These are phyloP conservation scores for Troglohyphantes excavatus DNA, from an alignment of 2,888 invertebrate species.

Conservation along the genomic window DNA sequence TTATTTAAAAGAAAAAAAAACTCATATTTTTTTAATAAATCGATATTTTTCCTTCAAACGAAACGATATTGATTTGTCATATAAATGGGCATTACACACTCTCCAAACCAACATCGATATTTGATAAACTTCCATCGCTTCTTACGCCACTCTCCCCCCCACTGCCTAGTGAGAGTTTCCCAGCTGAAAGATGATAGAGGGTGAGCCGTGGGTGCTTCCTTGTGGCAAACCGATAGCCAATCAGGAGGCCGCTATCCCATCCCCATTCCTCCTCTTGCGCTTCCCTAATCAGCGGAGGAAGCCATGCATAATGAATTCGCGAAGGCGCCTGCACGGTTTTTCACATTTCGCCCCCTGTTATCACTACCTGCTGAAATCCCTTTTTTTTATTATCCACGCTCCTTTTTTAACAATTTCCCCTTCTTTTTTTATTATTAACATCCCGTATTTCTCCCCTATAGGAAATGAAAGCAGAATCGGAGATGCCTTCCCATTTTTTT, in stretches of 20 bases:
- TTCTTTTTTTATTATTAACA: background rate
- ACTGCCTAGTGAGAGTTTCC: slow-evolving; percentile 21
- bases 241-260: slow-evolving; percentile 46
- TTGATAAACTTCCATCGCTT: background rate
- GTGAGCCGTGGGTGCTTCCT: slow-evolving; percentile 45
- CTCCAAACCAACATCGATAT: too few species aligned
- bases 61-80: too few species aligned
- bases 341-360: slow-evolving; percentile 54
- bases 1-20: too few species aligned
- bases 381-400: slow-evolving; percentile 6
- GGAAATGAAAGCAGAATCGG: slow-evolving; percentile 51
- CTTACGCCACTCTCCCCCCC: slow-evolving; percentile 20
- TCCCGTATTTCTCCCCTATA: too few species aligned
- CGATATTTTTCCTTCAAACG: too few species aligned
- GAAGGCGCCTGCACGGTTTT: slow-evolving; percentile 71
- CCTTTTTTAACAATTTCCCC: background rate
- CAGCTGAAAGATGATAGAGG: background rate
- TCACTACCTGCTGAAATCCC: slow-evolving; percentile 12
- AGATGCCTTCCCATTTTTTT: slow-evolving; percentile 18
- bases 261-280: slow-evolving; percentile 28
- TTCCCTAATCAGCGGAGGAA: slow-evolving; percentile 60
- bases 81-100: too few species aligned
- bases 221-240: slow-evolving; percentile 70
- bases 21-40: too few species aligned
- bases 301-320: slow-evolving; percentile 72